Evolutionary conservation across 2,797 vertebrate genomes (phyloP).

Genomic region (Bovichtus variegatus): DNA sequence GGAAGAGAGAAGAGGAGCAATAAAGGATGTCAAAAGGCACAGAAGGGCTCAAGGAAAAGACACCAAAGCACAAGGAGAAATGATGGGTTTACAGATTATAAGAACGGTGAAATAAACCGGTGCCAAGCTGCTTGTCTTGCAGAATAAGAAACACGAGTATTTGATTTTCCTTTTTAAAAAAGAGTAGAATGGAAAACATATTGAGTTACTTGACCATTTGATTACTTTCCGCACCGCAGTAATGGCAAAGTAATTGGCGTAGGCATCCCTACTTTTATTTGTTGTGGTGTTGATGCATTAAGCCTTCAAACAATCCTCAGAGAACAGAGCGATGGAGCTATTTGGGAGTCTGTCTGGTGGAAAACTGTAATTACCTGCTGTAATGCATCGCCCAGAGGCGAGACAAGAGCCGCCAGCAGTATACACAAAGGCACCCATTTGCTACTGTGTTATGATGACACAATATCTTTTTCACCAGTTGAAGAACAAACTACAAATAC

Average conservation of each 20-base stretch:
- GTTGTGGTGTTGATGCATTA: constrained; percentile 73
- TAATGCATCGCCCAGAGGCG: constrained; percentile 76
- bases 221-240: constrained; percentile 42
- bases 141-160: constrained; percentile 15
- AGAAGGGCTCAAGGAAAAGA: constrained; percentile 47
- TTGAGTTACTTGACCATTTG: constrained; percentile 53
- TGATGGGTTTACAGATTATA: constrained; percentile 22
- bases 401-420: constrained; percentile 64
- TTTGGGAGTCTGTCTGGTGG: constrained; percentile 75
- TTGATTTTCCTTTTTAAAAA: constrained; percentile 18
- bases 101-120: constrained; percentile 35
- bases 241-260: constrained; percentile 72
- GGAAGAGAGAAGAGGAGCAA: constrained; percentile 58
- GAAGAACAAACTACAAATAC: constrained; percentile 53
- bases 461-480: constrained; percentile 53
- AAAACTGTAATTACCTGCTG: constrained; percentile 81
- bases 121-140: neutral
- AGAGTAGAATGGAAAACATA: constrained; percentile 42
- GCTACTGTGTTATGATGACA: constrained; percentile 67
- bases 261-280: constrained; percentile 70
- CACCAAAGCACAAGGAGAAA: constrained; percentile 39
- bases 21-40: constrained; percentile 47
- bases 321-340: constrained; percentile 40
- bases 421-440: constrained; percentile 62
- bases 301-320: constrained; percentile 59